A percentile compares a stretch with the other conserved stretches of the same genome.
Conservation (phyloP, 2,797 vertebrate genomes). For the Notolabrus celidotus region DNA sequence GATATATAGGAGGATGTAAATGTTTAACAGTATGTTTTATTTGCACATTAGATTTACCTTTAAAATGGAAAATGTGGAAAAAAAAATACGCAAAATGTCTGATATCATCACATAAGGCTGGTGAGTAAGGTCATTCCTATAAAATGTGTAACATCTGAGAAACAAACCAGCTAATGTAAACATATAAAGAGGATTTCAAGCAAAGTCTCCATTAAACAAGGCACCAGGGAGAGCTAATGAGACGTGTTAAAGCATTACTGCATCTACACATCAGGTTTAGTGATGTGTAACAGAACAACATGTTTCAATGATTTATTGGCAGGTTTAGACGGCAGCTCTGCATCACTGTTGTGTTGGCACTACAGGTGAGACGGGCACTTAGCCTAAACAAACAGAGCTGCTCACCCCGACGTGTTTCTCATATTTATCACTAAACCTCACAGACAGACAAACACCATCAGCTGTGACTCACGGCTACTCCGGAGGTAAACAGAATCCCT, state of each 20-base stretch:
- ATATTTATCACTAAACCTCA: constrained; percentile 27
- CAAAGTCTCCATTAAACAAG: constrained; percentile 23
- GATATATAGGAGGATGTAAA: constrained; percentile 35
- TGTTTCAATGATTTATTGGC: constrained; percentile 37
- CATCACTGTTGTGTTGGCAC: constrained; percentile 34
- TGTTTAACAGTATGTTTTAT: constrained; percentile 45
- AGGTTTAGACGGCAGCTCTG: constrained; percentile 44
- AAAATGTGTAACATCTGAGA: constrained; percentile 20
- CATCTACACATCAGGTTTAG: constrained; percentile 29
- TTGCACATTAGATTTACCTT: constrained; percentile 46
- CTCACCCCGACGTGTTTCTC: constrained; percentile 24
- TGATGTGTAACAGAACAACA: constrained; percentile 37
- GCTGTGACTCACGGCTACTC: constrained; percentile 14
- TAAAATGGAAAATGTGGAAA: constrained; percentile 40
- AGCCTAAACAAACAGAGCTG: constrained; percentile 53
- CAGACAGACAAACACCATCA: constrained; percentile 26
- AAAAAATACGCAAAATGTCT: constrained; percentile 18
- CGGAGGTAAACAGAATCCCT: not conserved
- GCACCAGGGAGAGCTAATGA: constrained; percentile 27
- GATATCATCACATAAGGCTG: constrained; percentile 15
- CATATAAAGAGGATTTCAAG: constrained; percentile 30
- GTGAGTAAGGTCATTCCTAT: constrained; percentile 18
- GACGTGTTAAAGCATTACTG: constrained; percentile 27
- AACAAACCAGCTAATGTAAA: constrained; percentile 22
- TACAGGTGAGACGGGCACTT: constrained; percentile 20